Percentiles rank a stretch among this genome's conserved stretches.
Conservation (phyloP, 1,140 invertebrate genomes). For the Bombus confusus region DNA sequence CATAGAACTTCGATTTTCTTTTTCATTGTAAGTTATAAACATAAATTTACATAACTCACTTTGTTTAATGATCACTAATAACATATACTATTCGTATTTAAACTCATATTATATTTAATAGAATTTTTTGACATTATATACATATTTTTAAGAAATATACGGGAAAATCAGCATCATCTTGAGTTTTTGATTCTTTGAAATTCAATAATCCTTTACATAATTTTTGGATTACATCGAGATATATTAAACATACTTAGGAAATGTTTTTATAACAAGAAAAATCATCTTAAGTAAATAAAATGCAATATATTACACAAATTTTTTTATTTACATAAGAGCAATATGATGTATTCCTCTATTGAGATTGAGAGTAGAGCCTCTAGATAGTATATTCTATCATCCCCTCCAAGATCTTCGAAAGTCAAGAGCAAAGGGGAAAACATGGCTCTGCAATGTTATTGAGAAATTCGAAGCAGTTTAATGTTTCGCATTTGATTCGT, state of each 20-base stretch:
- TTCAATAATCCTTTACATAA: not conserved
- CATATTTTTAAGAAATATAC: not conserved
- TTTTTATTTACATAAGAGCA: not conserved
- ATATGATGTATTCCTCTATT: not conserved
- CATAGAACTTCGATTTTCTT: not conserved
- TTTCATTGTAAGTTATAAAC: not conserved
- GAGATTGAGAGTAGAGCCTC: not conserved
- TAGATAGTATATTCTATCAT: constrained; percentile 30
- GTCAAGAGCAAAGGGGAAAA: constrained; percentile 50
- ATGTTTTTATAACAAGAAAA: not conserved
- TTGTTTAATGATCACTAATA: not conserved
- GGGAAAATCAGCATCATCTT: not conserved
- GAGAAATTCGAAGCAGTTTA: constrained; percentile 58
- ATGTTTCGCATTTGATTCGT: constrained; percentile 18
- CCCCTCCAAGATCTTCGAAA: constrained; percentile 33
- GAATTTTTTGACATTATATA: not conserved
- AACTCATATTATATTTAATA: not conserved
- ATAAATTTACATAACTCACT: not conserved
- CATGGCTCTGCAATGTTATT: constrained; percentile 74
- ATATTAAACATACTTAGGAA: not conserved
- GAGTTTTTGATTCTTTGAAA: not conserved
- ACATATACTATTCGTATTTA: not conserved
- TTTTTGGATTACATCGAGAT: not conserved
- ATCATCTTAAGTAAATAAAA: not conserved
- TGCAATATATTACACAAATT: not conserved